phyloP scores from a whole-genome alignment of 2,888 invertebrate species.

The Allophyes oxyacanthae region DNA sequence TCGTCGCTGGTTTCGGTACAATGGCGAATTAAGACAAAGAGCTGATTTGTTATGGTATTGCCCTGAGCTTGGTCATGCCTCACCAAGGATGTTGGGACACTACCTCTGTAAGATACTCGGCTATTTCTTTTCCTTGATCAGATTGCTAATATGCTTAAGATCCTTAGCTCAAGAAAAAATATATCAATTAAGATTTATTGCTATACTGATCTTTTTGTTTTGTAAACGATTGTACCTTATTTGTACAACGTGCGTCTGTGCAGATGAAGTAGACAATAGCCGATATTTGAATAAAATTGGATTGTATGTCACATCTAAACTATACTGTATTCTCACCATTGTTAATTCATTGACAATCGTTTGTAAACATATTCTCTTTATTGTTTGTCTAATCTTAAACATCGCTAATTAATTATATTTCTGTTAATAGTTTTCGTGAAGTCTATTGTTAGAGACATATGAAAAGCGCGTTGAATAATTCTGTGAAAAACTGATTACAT shows the following conservation, averaged over 20 bases:
- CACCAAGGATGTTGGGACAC: conserved; percentile 46
- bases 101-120: conserved; percentile 29
- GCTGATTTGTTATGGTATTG: conserved; percentile 59
- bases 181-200: conserved; percentile 1
- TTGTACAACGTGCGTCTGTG: background rate
- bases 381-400: conserved; percentile 43
- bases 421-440: conserved; percentile 23
- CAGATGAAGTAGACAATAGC: conserved; percentile 10
- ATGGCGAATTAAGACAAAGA: conserved; percentile 66
- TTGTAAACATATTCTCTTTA: conserved; percentile 26
- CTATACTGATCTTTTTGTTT: conserved; percentile 1
- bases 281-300: conserved; percentile 37
- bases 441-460: conserved; percentile 40
- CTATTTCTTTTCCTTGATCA: conserved; percentile 13
- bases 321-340: conserved; percentile 39
- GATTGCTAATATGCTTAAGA: no score
- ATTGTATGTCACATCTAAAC: conserved; percentile 20
- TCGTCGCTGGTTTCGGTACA: conserved; percentile 60
- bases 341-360: conserved; percentile 41
- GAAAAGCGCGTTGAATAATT: conserved; percentile 47
- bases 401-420: conserved; percentile 31
- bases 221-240: background rate
- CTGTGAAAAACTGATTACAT: conserved; percentile 63
- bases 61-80: conserved; percentile 54
- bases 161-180: conserved; percentile 14